These are phyloP conservation scores for Uria aalge DNA, from an alignment of 2,113 vertebrate species.

Conservation along the genomic window DNA sequence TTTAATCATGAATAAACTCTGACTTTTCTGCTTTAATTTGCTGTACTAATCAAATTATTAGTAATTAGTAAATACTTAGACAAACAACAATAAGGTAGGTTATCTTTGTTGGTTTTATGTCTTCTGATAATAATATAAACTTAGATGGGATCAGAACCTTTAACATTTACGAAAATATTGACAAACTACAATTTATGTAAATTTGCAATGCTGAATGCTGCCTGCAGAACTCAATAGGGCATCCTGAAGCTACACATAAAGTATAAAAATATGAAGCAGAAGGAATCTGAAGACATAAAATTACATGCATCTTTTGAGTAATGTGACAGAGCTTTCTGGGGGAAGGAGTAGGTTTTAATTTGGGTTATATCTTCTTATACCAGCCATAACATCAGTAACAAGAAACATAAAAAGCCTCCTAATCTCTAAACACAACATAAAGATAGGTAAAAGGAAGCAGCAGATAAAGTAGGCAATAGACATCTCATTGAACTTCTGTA, in stretches of 20 bases:
- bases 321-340: not conserved
- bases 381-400: not conserved
- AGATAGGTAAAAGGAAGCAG: not conserved
- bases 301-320: not conserved
- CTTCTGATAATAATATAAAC: not conserved
- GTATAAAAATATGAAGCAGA: not conserved
- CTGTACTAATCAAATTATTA: conserved; percentile 25
- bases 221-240: not conserved
- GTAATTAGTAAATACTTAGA: conserved; percentile 22
- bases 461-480: not conserved
- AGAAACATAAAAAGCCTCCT: not conserved
- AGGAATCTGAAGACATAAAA: not conserved
- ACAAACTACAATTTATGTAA: not conserved
- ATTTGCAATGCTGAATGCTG: not conserved
- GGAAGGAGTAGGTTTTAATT: not conserved
- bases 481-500: not conserved
- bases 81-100: not conserved
- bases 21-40: conserved; percentile 25
- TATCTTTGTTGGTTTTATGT: not conserved
- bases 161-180: not conserved
- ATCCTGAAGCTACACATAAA: not conserved
- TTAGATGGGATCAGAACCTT: not conserved
- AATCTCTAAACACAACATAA: not conserved
- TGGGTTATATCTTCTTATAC: not conserved
- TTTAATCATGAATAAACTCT: conserved; percentile 16